Base-by-base conservation (phyloP, 2,797 vertebrate species). In the Parauchenoglanis ngamensis region DNA sequence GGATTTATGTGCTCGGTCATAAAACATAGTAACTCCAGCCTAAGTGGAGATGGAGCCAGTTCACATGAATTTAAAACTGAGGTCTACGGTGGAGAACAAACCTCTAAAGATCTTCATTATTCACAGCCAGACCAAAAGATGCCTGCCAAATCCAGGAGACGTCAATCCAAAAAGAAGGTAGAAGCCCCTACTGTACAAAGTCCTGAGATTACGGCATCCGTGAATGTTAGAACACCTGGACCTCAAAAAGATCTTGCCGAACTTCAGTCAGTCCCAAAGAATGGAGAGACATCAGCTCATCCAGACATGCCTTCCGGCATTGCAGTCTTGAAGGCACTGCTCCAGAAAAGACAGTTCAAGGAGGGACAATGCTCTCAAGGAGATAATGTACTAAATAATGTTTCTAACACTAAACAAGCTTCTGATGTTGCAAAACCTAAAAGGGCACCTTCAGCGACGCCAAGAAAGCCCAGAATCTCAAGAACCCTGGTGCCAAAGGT, bases 261-360 rank as follows among this genome's bases (percentile, higher is more conserved):
- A 46, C 80, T 85, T 28, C 84, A 89, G 65, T 87, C 88, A 1
- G 80, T 89, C 80, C 92, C 91, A 61, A 96, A 92, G 86, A 96
- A 94, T 46, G 93, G 96, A 13, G 93, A 96, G 88, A 84, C 93
- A 17, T 91, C 94, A 35, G 92, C 94, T 85, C 87, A 96, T 91
- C 90, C 94, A 81, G 96, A 97, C 92, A 95, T 95, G 73, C 96
- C 97, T 1, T 97, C 97, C 91, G 95, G 98, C 61, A 93, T 99
- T 86, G 96, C 96, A 89, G 97, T 99, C 91, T 93, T 99, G 82
- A 99, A 98, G 91, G 97, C 98, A 92, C 94, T 99, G 90, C 96
- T 98, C 52, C 97, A 98, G 92, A 99, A 97, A 92, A 97, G 97
- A 87, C 97, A 97, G 85, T 96, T 96, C 85, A 96, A 95, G 93